phyloP scores from a whole-genome alignment of 1,140 invertebrate species.

The Cotesia chilonis region DNA sequence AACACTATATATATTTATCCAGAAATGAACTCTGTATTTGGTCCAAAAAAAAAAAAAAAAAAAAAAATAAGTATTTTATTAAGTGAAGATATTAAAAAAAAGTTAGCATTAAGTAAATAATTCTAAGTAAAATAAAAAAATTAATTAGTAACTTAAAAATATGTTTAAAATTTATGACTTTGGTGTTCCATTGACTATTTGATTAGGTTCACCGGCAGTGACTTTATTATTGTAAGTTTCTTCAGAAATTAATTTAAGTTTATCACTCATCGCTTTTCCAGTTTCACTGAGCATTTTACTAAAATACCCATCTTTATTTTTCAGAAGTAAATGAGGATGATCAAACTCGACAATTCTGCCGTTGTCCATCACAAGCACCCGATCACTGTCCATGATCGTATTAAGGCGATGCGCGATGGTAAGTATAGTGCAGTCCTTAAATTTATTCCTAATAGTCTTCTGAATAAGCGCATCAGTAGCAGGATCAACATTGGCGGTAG shows the following conservation, averaged over 20 bases:
- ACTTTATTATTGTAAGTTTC: conserved; percentile 40
- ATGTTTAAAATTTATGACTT: background rate
- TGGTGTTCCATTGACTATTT: conserved; percentile 9
- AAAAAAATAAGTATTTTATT: background rate
- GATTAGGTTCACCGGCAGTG: background rate
- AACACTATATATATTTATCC: background rate
- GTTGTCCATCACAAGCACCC: conserved; percentile 62
- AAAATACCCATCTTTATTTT: conserved; percentile 59
- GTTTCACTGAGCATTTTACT: conserved; percentile 64
- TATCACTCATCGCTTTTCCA: conserved; percentile 56
- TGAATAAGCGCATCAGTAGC: conserved; percentile 74
- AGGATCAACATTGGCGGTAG: conserved; percentile 77
- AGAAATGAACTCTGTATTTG: too few species aligned
- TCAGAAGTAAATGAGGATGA: conserved; percentile 67
- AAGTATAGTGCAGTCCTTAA: conserved; percentile 71
- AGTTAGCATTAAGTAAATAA: too few species aligned
- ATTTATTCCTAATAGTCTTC: conserved; percentile 70
- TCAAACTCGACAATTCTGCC: conserved; percentile 68
- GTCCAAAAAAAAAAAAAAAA: background rate
- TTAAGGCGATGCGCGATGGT: conserved; percentile 71
- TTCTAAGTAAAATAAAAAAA: background rate
- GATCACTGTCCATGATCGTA: conserved; percentile 68
- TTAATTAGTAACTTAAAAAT: conserved; percentile 11
- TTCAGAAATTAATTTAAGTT: conserved; percentile 61
- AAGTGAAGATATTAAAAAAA: too few species aligned